Base-by-base conservation (phyloP, 2,888 invertebrate species). In the Pachycephus smyrnensis region DNA sequence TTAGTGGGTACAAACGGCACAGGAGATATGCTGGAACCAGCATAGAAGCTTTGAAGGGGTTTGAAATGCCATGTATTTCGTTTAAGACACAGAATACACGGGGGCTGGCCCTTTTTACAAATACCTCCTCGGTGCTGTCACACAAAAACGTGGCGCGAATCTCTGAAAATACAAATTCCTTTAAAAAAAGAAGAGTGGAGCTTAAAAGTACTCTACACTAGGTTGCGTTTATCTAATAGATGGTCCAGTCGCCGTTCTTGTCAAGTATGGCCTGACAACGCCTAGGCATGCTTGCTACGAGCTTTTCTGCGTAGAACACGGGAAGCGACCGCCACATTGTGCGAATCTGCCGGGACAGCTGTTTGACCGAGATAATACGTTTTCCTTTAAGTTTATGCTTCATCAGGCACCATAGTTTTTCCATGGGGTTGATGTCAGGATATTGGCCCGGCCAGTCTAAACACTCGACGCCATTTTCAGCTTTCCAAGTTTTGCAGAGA, bases 341-440 rank as follows among this genome's bases (percentile, higher is more conserved):
- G 32, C 40, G 37, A 40, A 80, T 71, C 12, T 75, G 31, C 23
- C 69, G 73, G 68, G 75, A 76, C 31, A 80, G 69, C 75, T 80
- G 75, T 32, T 78, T 80, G 11, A 79, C 33, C 55, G 73, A 77
- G 33, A 79, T 75, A 11, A 71, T 32, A 73, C 68, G 35, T 71
- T 77, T 80, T 82, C 73, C 77, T 76, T 68, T 69, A 73, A 79
- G 80, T 76, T 82, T 81, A 55, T 73, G 76, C 80, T 84, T 80
- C 74, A 80, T 76, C 71, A 81, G 74, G 68, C 78, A 76, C 82
- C 81, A 84, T 76, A 83, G 81, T 80, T 80, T 84, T 81, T 81
- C 78, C n/a, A 85, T 83, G 37, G 83, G 82, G 80, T 84, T 83
- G 40, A 82, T 81, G 77, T 83, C 81, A 74, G 82, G 82, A 69